Percentiles rank a stretch among this genome's conserved stretches.
Evolutionary conservation across 2,113 vertebrate species (phyloP).

Genomic region (Mormoops blainvillei): DNA sequence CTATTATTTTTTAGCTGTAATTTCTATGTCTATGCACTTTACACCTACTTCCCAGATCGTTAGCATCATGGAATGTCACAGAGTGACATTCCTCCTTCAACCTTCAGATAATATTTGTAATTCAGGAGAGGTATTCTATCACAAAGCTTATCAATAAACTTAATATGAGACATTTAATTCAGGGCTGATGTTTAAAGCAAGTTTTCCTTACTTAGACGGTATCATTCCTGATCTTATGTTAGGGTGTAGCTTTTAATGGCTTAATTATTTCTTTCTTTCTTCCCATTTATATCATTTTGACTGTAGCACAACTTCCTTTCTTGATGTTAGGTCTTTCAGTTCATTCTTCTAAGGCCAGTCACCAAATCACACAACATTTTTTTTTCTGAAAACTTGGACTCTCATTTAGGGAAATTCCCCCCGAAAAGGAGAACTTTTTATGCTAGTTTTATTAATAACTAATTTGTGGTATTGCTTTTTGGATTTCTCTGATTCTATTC

Average conservation of each 20-base stretch:
- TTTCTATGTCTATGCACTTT: neutral
- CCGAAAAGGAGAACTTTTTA: neutral
- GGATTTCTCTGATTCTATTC: neutral
- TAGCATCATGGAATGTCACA: neutral
- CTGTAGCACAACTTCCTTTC: neutral
- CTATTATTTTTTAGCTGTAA: neutral
- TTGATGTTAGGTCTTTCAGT: neutral
- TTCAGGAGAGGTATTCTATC: neutral
- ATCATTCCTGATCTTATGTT: neutral
- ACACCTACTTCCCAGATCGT: neutral
- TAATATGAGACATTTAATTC: constrained; percentile 1
- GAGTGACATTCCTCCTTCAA: neutral
- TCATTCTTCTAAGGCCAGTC: neutral
- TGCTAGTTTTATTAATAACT: neutral
- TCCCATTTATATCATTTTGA: neutral
- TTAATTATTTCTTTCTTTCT: neutral
- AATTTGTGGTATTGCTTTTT: neutral
- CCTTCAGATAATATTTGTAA: neutral
- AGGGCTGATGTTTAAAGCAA: neutral
- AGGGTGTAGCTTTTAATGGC: neutral
- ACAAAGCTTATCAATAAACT: constrained; percentile 30
- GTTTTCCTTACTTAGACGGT: neutral
- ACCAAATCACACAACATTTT: neutral
- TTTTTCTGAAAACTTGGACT: neutral
- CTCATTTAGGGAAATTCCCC: neutral